Base-by-base conservation (phyloP, 2,113 vertebrate species). In the Uropsilus gracilis region DNA sequence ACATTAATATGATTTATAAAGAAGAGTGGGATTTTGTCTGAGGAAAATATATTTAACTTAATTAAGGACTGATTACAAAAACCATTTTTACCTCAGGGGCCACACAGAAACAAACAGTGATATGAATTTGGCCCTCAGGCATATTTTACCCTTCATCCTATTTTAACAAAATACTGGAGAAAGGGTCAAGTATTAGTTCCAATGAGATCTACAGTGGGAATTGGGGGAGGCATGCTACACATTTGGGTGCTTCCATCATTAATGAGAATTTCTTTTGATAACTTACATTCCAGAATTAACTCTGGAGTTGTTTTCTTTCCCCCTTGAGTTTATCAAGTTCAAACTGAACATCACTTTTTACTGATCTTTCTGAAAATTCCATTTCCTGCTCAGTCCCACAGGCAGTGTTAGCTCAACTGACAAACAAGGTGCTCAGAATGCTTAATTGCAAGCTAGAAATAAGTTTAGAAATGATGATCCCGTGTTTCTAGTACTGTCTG, bases 61-160 rank as follows among this genome's bases (percentile, higher is more conserved):
- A 90, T 86, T 82, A 89, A 53, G 20, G 28, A 87, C 37, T 18
- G n/a, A 50, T 48, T 63, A 5, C 32, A 77, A 90, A 83, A 94
- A 64, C 18, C 22, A 64, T 69, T 80, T 77, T 85, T 84, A 81
- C 46, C 46, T 84, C n/a, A 73, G 37, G 11, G 64, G 13, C 50
- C 63, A 66, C 44, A 73, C 5, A 73, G 53, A 73, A 82, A 76
- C 1, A 61, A 76, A 12, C 13, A 63, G 44, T 32, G 13, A 16
- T 46, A 72, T 1, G 11, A 37, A 50, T 14, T 39, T 72, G 28
- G 57, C 37, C 66, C 37, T 16, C 4, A 39, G n/a, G 59, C 4
- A 16, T 6, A 39, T 8, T 50, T 16, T 76, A 55, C 37, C 4
- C 6, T 14, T 14, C 9, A 4, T 34, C 4, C 6, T 22, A 12